A percentile compares a stretch with the other conserved stretches of the same genome.
These are phyloP conservation scores for Talpa occidentalis DNA, from an alignment of 2,113 vertebrate genomes.

Conservation along the genomic window DNA sequence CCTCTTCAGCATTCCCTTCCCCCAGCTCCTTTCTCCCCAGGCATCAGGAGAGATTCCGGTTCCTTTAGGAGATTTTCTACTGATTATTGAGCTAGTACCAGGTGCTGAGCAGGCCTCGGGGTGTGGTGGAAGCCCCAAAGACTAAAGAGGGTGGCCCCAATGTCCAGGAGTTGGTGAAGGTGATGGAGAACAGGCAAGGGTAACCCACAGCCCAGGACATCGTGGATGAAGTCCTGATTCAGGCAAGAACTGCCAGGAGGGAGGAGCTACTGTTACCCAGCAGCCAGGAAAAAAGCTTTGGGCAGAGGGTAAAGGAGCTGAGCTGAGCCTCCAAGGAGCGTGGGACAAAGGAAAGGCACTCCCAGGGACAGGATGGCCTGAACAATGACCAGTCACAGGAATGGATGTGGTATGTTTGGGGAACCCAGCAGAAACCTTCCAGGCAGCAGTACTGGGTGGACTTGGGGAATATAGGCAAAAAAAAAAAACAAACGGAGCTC, in stretches of 20 bases:
- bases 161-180: background rate
- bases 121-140: background rate
- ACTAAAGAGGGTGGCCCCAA: background rate
- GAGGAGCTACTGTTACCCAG: background rate
- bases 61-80: background rate
- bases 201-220: background rate
- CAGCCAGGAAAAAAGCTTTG: background rate
- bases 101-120: background rate
- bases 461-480: background rate
- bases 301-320: too few species aligned
- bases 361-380: background rate
- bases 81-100: background rate
- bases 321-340: background rate
- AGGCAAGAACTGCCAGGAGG: background rate
- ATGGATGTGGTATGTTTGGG: background rate
- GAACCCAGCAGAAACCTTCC: background rate
- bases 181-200: background rate
- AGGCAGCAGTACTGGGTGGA: background rate
- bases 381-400: background rate
- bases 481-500: too few species aligned
- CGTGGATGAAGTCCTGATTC: background rate
- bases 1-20: rapidly evolving
- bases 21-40: background rate
- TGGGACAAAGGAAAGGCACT: background rate
- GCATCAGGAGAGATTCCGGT: background rate